phyloP scores from a whole-genome alignment of 2,113 vertebrate genomes.

The Piprites chloris region DNA sequence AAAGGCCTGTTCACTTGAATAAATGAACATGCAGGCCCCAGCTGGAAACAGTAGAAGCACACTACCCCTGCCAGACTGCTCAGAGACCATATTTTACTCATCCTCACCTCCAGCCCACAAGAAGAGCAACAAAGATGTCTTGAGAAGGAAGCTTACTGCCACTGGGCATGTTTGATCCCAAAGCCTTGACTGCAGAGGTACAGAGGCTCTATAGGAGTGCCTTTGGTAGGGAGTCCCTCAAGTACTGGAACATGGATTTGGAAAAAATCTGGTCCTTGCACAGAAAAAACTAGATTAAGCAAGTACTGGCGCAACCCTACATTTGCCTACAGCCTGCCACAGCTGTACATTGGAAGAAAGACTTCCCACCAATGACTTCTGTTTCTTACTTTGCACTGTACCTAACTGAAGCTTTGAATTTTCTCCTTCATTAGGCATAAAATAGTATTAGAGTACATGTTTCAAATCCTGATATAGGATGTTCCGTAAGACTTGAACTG shows the following conservation, averaged over 20 bases:
- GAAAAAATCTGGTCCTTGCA: neutral
- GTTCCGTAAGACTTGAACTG: neutral
- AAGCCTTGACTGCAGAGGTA: neutral
- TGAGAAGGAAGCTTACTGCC: neutral
- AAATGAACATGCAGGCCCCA: neutral
- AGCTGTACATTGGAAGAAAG: neutral
- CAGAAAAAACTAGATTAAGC: neutral
- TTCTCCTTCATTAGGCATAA: neutral
- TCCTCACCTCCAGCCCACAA: neutral
- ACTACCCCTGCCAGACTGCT: neutral
- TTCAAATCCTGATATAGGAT: neutral
- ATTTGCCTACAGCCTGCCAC: neutral
- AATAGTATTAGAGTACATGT: neutral
- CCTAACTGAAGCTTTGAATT: neutral
- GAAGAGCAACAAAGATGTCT: neutral
- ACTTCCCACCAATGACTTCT: neutral
- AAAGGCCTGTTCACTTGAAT: neutral
- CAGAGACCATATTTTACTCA: neutral
- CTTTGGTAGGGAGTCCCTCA: neutral
- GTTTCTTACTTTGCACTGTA: neutral
- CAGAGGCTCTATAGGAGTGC: neutral
- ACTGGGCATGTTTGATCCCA: neutral
- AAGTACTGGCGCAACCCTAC: neutral
- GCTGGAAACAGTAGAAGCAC: neutral
- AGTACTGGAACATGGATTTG: neutral